Conservation (phyloP, 2,888 invertebrate genomes). For the Spicauda simplicius region DNA sequence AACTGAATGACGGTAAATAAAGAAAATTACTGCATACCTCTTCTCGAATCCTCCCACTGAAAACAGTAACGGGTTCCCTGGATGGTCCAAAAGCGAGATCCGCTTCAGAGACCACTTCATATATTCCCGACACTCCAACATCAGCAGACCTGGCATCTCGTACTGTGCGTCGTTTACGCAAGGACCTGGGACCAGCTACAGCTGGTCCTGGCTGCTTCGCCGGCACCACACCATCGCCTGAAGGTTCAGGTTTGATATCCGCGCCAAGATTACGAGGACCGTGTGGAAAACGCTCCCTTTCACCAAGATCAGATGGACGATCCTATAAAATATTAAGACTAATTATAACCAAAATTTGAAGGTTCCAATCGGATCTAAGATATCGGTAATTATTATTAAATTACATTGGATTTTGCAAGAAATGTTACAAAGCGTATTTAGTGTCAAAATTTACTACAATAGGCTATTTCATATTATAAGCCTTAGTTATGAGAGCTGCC, state of each 20-base stretch:
- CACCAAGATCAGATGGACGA: conserved; percentile 81
- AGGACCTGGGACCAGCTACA: conserved; percentile 80
- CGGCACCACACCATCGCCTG: conserved; percentile 78
- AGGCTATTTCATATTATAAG: too few species aligned
- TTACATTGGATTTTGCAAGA: too few species aligned
- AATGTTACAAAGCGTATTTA: too few species aligned
- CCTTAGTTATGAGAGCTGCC: too few species aligned
- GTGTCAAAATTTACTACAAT: too few species aligned
- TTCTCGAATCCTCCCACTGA: conserved; percentile 94
- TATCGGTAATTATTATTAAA: too few species aligned
- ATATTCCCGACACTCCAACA: conserved; percentile 95
- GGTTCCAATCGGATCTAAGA: too few species aligned
- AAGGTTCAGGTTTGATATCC: conserved; percentile 62
- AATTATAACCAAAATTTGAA: too few species aligned
- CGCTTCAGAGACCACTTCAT: conserved; percentile 96
- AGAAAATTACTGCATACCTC: conserved; percentile 74
- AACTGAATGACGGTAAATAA: neutral
- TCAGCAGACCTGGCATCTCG: conserved; percentile 92
- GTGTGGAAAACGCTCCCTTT: conserved; percentile 90
- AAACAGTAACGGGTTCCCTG: conserved; percentile 93
- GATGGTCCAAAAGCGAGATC: conserved; percentile 96
- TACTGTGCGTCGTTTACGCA: conserved; percentile 87
- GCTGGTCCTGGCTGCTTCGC: conserved; percentile 77
- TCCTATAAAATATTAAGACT: conserved; percentile 58
- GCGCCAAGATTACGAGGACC: conserved; percentile 89